A percentile compares a stretch with the other conserved stretches of the same genome.
These are phyloP conservation scores for Noctua pronuba DNA, from an alignment of 2,888 invertebrate genomes.

Conservation along the genomic window DNA sequence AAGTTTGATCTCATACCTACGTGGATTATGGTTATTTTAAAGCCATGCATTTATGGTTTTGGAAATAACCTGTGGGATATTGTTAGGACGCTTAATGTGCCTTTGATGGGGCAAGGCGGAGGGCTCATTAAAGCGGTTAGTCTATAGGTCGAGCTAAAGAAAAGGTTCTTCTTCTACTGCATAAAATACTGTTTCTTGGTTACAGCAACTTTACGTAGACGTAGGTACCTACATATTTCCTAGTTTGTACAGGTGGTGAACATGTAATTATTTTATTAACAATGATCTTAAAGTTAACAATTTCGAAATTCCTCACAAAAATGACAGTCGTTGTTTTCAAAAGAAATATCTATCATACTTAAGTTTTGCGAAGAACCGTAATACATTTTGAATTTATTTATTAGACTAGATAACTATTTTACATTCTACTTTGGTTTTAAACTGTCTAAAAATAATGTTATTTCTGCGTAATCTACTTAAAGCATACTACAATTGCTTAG, in stretches of 20 bases:
- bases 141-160: slow-evolving; percentile 22
- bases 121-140: too few species aligned
- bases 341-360: background rate
- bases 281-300: background rate
- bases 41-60: too few species aligned
- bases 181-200: slow-evolving; percentile 11
- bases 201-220: background rate
- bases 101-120: too few species aligned
- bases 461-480: slow-evolving; percentile 52
- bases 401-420: slow-evolving; percentile 71
- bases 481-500: slow-evolving; percentile 55
- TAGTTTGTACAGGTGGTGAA: slow-evolving; percentile 26
- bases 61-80: too few species aligned
- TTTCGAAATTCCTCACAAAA: slow-evolving; percentile 5
- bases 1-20: too few species aligned
- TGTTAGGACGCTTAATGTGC: too few species aligned
- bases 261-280: background rate
- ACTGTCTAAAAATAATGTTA: slow-evolving; percentile 56
- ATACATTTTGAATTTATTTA: slow-evolving; percentile 38
- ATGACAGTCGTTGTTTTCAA: background rate
- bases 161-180: background rate
- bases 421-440: slow-evolving; percentile 78
- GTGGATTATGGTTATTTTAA: too few species aligned
- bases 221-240: background rate
- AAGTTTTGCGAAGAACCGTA: slow-evolving; percentile 1